Evolutionary conservation across 2,888 invertebrate genomes (phyloP), one percentile per base, ranked within the genome.

Genomic region (Mesorhabditis spiculigera): DNA sequence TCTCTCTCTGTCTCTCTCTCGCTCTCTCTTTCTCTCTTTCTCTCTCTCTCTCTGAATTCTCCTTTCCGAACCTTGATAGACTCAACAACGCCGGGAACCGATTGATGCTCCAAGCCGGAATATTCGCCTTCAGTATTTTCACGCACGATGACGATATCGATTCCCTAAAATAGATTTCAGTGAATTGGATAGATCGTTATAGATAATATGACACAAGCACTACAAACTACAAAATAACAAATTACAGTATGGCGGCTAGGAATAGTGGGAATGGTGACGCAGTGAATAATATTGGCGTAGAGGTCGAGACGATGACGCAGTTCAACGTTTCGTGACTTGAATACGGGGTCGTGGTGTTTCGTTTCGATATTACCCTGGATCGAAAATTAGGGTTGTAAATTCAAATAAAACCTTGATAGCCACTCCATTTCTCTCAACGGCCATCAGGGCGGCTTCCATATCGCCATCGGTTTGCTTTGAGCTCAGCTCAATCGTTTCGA

Each of bases 41-140:
- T 28, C 28, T 28, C 28, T 28, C 28, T 28, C 28, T 28, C 28
- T 28, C 28, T 28, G 28, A 28, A 28, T 28, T 28, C 28, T 28
- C 28, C 28, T 28, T 28, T 28, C 28, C 3, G 28, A 28, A 81
- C 91, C 87, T 95, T 95, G 91, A 97, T 91, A 81, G 94, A 94
- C 88, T 97, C 96, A 63, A 98, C 92, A 4, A 97, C 93, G 5
- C 97, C 96, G 8, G 87, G 87, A 0, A 93, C 93, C 73, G 91
- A 92, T 89, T 97, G 95, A 87, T 98, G 97, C 86, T 98, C 97
- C 86, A 96, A 88, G 93, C 93, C 95, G 68, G 95, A 93, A 88
- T 98, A 97, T 88, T 97, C 97, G 66, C 97, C 97, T 87, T 97
- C 97, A 4, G 95, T 97, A 88, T 98, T 98, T 87, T 98, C 96